A percentile compares a stretch with the other conserved stretches of the same genome.
phyloP scores from a whole-genome alignment of 2,113 vertebrate genomes.

The Mustela lutreola region DNA sequence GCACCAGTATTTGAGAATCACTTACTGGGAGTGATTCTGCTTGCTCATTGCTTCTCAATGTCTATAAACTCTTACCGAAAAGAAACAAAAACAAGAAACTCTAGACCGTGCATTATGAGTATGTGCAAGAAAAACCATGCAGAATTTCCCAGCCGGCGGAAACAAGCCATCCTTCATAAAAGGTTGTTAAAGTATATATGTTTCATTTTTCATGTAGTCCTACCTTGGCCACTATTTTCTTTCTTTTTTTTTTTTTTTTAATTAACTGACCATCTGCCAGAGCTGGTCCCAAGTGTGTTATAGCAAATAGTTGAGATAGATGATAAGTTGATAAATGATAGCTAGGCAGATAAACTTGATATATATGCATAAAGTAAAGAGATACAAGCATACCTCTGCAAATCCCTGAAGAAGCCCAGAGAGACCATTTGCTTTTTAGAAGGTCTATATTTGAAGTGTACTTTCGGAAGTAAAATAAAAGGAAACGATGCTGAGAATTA shows the following conservation, averaged over 20 bases:
- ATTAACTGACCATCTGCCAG: neutral
- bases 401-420: neutral
- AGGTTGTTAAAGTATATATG: neutral
- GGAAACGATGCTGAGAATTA: neutral
- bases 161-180: neutral
- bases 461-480: conserved; percentile 3
- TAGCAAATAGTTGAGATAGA: neutral
- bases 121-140: neutral
- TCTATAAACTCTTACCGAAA: conserved; percentile 7
- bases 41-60: neutral
- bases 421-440: neutral
- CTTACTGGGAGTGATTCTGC: neutral
- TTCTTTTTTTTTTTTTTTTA: neutral
- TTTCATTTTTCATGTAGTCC: neutral
- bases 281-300: neutral
- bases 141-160: neutral
- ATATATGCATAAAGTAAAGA: neutral
- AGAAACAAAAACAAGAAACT: neutral
- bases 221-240: neutral
- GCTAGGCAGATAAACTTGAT: neutral
- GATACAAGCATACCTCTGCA: neutral
- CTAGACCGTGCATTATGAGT: neutral
- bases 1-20: neutral
- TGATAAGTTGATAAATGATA: neutral
- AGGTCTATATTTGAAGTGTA: neutral